Evolutionary conservation across 1,140 invertebrate species (phyloP).

Genomic region (Drosophila lowei): DNA sequence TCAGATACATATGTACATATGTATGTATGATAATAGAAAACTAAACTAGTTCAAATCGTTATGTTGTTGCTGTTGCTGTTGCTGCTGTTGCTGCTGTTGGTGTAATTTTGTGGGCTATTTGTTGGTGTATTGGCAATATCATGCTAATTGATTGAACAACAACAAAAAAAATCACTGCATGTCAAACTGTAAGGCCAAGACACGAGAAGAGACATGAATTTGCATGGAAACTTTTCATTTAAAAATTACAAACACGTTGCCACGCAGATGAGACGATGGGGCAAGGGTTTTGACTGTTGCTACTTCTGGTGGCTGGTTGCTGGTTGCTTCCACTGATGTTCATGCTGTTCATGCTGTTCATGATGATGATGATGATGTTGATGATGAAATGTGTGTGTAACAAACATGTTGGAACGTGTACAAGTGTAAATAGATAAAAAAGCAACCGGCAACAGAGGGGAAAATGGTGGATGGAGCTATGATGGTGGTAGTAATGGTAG

Average conservation of each 20-base stretch:
- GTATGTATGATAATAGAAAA: slow-evolving; percentile 53
- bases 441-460: slow-evolving; percentile 9
- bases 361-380: slow-evolving; percentile 29
- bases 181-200: slow-evolving; percentile 62
- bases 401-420: slow-evolving; percentile 75
- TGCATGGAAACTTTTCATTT: slow-evolving; percentile 65
- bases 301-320: not conserved
- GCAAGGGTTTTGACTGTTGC: not conserved
- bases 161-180: slow-evolving; percentile 35
- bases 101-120: slow-evolving; percentile 23
- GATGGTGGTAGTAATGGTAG: not conserved
- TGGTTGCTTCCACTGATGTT: slow-evolving; percentile 3
- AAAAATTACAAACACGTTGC: slow-evolving; percentile 24
- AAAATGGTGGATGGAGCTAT: slow-evolving; percentile 8
- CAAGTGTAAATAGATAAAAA: slow-evolving; percentile 80
- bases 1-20: slow-evolving; percentile 6
- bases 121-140: slow-evolving; percentile 47
- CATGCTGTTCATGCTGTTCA: slow-evolving; percentile 20
- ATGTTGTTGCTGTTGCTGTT: slow-evolving; percentile 47
- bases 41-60: slow-evolving; percentile 69
- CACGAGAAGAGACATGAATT: slow-evolving; percentile 43
- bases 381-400: slow-evolving; percentile 67
- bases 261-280: not conserved
- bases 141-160: slow-evolving; percentile 64
- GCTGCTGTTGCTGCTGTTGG: slow-evolving; percentile 29